Percentiles rank a stretch among this genome's conserved stretches.
Conservation (phyloP, 2,888 invertebrate genomes). For the Candidula unifasciata region DNA sequence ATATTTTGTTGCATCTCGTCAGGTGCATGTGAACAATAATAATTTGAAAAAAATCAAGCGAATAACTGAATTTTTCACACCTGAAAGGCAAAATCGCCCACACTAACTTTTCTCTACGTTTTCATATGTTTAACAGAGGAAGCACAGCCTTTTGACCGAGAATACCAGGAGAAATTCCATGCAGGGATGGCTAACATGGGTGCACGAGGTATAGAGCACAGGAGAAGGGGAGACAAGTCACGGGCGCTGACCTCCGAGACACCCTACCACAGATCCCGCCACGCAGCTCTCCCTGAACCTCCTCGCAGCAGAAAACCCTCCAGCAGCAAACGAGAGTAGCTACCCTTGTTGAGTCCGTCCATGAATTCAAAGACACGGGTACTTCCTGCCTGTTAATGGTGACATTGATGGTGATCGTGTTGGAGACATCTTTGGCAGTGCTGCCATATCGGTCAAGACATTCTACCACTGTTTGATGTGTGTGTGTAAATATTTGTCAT, state of each 20-base stretch:
- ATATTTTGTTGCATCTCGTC: too few relatives aligned
- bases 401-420: not conserved
- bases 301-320: constrained; percentile 29
- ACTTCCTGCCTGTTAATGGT: too few relatives aligned
- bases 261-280: constrained; percentile 12
- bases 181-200: constrained; percentile 5
- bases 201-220: constrained; percentile 40
- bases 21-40: too few relatives aligned
- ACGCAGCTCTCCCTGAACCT: constrained; percentile 40
- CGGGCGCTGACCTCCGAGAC: constrained; percentile 24
- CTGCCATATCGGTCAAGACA: not conserved
- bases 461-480: not conserved
- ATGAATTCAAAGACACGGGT: not conserved
- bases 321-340: constrained; percentile 6
- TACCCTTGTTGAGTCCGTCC: not conserved
- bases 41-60: too few relatives aligned
- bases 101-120: not conserved
- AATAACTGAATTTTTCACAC: too few relatives aligned
- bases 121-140: constrained; percentile 58
- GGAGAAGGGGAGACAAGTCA: constrained; percentile 23
- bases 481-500: not conserved
- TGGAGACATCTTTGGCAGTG: not conserved
- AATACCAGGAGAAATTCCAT: constrained; percentile 61
- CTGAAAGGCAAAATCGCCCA: too few relatives aligned
- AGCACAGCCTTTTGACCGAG: constrained; percentile 63